A percentile compares a stretch with the other conserved stretches of the same genome.
phyloP scores from a whole-genome alignment of 1,140 invertebrate species.

The Spodoptera frugiperda region DNA sequence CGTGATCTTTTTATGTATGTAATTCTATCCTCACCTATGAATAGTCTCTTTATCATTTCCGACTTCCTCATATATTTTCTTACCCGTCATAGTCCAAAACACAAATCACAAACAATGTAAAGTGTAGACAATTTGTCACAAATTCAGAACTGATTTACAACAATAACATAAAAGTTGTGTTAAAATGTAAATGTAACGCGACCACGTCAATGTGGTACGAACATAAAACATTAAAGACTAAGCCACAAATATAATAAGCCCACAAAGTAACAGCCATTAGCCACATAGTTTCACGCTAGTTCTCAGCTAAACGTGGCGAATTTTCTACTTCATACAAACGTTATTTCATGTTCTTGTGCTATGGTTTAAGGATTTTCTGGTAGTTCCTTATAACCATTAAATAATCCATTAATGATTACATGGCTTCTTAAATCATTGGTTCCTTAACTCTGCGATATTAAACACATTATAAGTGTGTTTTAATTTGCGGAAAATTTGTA shows the following conservation, averaged over 20 bases:
- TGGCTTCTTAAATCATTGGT: too few species aligned
- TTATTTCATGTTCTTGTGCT: not conserved
- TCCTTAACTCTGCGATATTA: too few species aligned
- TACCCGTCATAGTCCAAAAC: too few species aligned
- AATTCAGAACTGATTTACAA: not conserved
- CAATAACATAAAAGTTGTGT: not conserved
- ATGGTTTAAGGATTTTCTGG: not conserved
- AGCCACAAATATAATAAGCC: slow-evolving; percentile 10
- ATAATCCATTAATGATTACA: too few species aligned
- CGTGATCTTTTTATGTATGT: not conserved
- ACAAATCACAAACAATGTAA: not conserved
- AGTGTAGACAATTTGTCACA: not conserved
- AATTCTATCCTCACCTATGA: too few species aligned
- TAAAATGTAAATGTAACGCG: slow-evolving; percentile 18
- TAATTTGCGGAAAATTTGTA: too few species aligned
- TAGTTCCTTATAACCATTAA: too few species aligned
- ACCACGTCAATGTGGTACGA: not conserved
- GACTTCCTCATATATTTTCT: too few species aligned
- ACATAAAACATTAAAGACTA: not conserved
- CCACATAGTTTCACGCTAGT: slow-evolving; percentile 38
- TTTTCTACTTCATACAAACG: not conserved
- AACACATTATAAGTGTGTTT: too few species aligned
- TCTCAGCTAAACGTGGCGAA: slow-evolving; percentile 11
- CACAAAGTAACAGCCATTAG: slow-evolving; percentile 28
- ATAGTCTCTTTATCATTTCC: too few species aligned